These are phyloP conservation scores for Aphodius granarius DNA, from an alignment of 2,888 invertebrate genomes.

Conservation along the genomic window DNA sequence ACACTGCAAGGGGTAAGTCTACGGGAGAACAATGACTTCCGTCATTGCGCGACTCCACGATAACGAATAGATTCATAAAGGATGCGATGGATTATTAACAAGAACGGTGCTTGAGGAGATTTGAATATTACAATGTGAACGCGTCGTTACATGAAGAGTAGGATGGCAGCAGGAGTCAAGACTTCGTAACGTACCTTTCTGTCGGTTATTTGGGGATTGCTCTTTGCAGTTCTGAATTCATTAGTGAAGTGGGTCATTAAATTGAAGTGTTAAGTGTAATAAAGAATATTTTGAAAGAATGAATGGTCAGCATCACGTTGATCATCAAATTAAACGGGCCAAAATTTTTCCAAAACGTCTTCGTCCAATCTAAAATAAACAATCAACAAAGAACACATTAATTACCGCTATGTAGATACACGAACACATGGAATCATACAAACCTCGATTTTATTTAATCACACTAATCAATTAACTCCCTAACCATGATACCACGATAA, in stretches of 20 bases:
- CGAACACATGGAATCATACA: not conserved
- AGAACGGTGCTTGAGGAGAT: not conserved
- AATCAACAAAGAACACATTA: not conserved
- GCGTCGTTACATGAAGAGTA: not conserved
- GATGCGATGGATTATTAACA: not conserved
- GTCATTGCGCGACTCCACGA: not conserved
- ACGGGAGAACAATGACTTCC: not conserved
- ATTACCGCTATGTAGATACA: not conserved
- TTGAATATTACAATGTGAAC: not conserved
- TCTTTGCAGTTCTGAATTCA: no score
- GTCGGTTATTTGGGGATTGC: not conserved
- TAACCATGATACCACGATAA: not conserved
- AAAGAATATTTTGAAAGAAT: no score
- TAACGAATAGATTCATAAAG: not conserved
- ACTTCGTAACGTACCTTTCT: not conserved
- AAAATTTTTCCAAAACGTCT: not conserved
- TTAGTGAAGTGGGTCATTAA: no score
- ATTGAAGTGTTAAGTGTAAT: no score
- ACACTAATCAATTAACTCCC: slow-evolving; percentile 19
- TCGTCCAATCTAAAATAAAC: not conserved
- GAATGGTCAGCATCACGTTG: no score
- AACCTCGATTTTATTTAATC: not conserved
- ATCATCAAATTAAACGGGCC: slow-evolving; percentile 3
- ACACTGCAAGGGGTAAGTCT: not conserved
- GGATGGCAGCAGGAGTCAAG: not conserved